Evolutionary conservation across 23 tunicate genomes (phyloP).

Genomic region (Styela plicata): DNA sequence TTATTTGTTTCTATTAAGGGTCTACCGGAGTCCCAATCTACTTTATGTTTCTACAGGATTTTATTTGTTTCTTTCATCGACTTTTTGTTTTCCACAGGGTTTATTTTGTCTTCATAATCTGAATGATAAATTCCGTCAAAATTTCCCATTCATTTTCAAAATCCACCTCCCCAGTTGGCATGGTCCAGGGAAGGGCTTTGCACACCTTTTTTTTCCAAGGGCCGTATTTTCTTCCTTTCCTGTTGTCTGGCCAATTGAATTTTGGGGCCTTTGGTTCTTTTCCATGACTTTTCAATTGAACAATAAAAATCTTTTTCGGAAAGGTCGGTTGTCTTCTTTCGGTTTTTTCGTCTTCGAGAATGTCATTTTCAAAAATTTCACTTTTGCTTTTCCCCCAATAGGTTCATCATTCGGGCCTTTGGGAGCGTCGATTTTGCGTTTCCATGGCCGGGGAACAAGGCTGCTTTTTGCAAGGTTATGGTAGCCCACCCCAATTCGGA

Average conservation of each 20-base stretch:
- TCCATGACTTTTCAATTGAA: too few relatives aligned
- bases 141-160: too few relatives aligned
- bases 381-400: slow-evolving; percentile 23
- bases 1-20: too few relatives aligned
- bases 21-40: too few relatives aligned
- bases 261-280: slow-evolving; percentile 42
- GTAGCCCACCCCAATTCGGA: too few relatives aligned
- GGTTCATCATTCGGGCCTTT: not conserved
- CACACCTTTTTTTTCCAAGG: slow-evolving; percentile 62
- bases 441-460: too few relatives aligned
- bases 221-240: slow-evolving; percentile 55
- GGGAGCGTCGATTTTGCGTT: not conserved
- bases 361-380: slow-evolving; percentile 20
- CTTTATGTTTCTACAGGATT: too few relatives aligned
- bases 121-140: slow-evolving; percentile 41
- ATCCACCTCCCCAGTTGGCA: slow-evolving; percentile 61
- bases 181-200: slow-evolving; percentile 66
- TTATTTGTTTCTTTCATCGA: too few relatives aligned
- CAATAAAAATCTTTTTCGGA: slow-evolving; percentile 65
- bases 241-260: slow-evolving; percentile 34
- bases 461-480: too few relatives aligned
- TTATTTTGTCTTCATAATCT: too few relatives aligned
- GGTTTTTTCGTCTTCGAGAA: slow-evolving; percentile 24
- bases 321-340: slow-evolving; percentile 42
- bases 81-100: too few relatives aligned